A percentile compares a stretch with the other conserved stretches of the same genome.
Evolutionary conservation across 2,888 invertebrate species (phyloP).

Genomic region (Tolmerus cingulatus): DNA sequence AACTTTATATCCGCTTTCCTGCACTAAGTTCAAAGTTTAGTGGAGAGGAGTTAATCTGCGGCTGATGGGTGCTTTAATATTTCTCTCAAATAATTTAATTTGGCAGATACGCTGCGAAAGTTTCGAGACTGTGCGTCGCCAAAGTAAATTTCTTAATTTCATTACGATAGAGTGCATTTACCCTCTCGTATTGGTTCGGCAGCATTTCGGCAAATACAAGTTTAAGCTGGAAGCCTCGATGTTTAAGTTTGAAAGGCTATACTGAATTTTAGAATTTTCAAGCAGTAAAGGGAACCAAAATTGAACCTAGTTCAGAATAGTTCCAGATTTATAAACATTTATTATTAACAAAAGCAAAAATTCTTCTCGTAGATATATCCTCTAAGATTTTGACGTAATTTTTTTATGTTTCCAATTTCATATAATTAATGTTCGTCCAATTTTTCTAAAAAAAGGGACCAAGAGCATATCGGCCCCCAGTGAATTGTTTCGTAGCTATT

Average conservation of each 20-base stretch:
- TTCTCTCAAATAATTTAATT: conserved; percentile 15
- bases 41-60: conserved; percentile 3
- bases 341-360: no score
- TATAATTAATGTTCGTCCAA: no score
- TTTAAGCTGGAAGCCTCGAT: not conserved
- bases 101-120: not conserved
- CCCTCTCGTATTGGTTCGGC: not conserved
- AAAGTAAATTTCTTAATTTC: not conserved
- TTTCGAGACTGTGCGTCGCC: not conserved
- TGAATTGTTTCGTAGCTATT: no score
- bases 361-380: no score
- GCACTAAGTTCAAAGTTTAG: not conserved
- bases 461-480: no score
- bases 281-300: not conserved
- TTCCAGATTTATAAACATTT: no score
- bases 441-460: no score
- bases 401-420: no score
- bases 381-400: no score
- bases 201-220: not conserved
- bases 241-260: not conserved
- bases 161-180: not conserved
- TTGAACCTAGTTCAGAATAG: no score
- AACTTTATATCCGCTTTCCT: conserved; percentile 13
- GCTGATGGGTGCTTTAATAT: conserved; percentile 2
- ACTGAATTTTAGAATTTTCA: not conserved